Percentiles rank a stretch among this genome's conserved stretches.
These are phyloP conservation scores for Drosophila micromelanica DNA, from an alignment of 1,140 invertebrate species.

Conservation along the genomic window DNA sequence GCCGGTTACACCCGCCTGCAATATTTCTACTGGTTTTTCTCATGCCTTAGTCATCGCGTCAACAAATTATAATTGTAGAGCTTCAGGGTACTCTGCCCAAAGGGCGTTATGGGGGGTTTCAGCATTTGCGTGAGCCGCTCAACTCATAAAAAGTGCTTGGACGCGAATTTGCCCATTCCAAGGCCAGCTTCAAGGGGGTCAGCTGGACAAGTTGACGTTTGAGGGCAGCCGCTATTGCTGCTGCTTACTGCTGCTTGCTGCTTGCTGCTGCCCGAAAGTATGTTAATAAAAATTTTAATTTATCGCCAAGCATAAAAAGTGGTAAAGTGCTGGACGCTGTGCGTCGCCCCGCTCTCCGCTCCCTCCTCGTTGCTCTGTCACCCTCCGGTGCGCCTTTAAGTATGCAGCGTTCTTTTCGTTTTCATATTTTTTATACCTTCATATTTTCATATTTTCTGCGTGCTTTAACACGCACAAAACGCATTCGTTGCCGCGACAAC, in stretches of 20 bases:
- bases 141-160: conserved; percentile 52
- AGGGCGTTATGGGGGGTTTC: conserved; percentile 2
- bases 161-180: not conserved
- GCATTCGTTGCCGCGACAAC: conserved; percentile 62
- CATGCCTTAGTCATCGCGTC: conserved; percentile 34
- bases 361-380: no score
- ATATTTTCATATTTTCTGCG: conserved; percentile 43
- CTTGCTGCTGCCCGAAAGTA: conserved; percentile 41
- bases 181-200: not conserved
- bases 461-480: conserved; percentile 74
- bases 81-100: not conserved
- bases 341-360: not conserved
- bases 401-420: conserved; percentile 48
- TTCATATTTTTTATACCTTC: conserved; percentile 26
- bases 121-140: conserved; percentile 56
- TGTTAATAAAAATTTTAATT: conserved; percentile 78
- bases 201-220: conserved; percentile 63
- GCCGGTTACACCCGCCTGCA: no score
- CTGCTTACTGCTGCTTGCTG: not conserved
- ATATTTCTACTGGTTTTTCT: not conserved
- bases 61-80: conserved; percentile 67
- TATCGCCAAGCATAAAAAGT: conserved; percentile 66
- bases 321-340: conserved; percentile 45
- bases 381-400: conserved; percentile 28
- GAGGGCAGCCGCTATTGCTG: conserved; percentile 12